phyloP scores from a whole-genome alignment of 2,888 invertebrate genomes.

The Conomelus anceps region DNA sequence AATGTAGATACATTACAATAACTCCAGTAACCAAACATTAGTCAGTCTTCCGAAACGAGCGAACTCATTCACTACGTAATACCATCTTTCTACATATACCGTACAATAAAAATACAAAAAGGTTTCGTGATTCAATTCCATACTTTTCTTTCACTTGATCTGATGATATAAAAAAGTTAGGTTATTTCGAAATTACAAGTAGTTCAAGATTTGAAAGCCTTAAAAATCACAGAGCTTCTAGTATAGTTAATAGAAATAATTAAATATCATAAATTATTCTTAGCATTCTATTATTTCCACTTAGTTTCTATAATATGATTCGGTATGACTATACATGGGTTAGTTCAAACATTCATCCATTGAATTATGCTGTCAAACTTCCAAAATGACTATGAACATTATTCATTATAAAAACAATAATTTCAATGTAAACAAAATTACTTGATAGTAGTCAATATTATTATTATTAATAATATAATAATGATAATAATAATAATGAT shows the following conservation, averaged over 20 bases:
- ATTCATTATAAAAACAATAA: neutral
- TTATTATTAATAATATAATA: neutral
- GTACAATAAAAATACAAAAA: neutral
- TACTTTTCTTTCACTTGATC: neutral
- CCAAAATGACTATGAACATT: neutral
- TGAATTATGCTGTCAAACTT: too few relatives aligned
- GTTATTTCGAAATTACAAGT: neutral
- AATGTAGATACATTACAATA: neutral
- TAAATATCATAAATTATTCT: neutral
- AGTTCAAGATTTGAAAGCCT: neutral
- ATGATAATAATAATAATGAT: too few relatives aligned
- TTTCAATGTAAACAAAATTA: neutral
- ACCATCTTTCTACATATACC: neutral
- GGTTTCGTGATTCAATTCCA: neutral
- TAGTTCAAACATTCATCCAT: neutral
- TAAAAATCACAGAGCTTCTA: neutral
- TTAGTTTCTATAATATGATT: neutral
- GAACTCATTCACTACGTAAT: neutral
- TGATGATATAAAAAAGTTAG: neutral
- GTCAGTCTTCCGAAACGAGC: neutral
- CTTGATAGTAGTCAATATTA: neutral
- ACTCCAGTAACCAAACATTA: neutral
- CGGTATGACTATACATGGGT: neutral
- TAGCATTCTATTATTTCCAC: neutral
- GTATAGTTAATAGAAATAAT: neutral